These are phyloP conservation scores for Elaphurus davidianus DNA, from an alignment of 2,113 vertebrate species.

Conservation along the genomic window DNA sequence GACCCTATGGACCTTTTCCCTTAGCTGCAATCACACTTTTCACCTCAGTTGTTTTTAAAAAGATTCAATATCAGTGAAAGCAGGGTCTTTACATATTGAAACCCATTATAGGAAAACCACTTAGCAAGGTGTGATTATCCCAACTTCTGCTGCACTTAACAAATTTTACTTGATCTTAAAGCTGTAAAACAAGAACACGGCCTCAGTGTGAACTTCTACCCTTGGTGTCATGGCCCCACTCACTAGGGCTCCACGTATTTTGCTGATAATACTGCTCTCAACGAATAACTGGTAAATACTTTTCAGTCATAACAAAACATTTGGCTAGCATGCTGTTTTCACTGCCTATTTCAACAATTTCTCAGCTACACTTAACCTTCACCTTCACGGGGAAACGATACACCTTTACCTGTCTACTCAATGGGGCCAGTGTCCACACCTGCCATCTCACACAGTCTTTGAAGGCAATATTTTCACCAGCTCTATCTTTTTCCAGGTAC, in stretches of 20 bases:
- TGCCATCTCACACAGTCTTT: neutral
- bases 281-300: neutral
- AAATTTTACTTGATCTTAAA: no score
- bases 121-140: neutral
- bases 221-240: no score
- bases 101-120: neutral
- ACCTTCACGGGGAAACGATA: no score
- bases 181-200: no score
- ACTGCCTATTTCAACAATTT: neutral
- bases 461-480: neutral
- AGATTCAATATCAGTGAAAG: neutral
- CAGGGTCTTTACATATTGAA: neutral
- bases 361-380: neutral
- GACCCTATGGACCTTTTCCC: neutral
- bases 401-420: neutral
- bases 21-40: neutral
- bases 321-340: neutral
- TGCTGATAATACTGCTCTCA: neutral
- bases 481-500: no score
- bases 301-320: neutral
- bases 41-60: neutral
- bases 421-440: neutral
- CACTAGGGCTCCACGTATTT: neutral
- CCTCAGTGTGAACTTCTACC: no score
- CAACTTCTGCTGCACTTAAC: no score